Percentiles rank a stretch among this genome's conserved stretches.
These are phyloP conservation scores for Hesperophylax magnus DNA, from an alignment of 1,140 invertebrate species.

Conservation along the genomic window DNA sequence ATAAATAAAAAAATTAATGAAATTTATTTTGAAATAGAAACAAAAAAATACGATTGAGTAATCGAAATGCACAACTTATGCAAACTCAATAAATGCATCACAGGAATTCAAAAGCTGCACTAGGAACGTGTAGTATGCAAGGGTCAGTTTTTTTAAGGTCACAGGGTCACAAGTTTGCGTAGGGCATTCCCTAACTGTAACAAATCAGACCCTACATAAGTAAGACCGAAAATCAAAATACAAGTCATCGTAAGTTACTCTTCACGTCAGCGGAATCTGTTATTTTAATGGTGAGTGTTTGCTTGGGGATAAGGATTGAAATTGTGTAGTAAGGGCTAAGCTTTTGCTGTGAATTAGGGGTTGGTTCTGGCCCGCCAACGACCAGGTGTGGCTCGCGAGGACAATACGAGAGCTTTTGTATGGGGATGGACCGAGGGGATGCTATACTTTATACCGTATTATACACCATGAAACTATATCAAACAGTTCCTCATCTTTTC, in stretches of 20 bases:
- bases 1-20: too few species aligned
- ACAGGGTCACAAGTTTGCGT: conserved; percentile 52
- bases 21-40: too few species aligned
- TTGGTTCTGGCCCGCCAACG: conserved; percentile 1
- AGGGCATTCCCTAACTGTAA: conserved; percentile 42
- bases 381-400: conserved; percentile 38
- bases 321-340: neutral
- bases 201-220: conserved; percentile 39
- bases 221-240: neutral
- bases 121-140: conserved; percentile 14
- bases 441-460: conserved; percentile 19
- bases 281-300: too few species aligned
- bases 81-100: neutral
- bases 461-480: conserved; percentile 1
- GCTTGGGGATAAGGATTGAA: neutral
- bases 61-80: too few species aligned
- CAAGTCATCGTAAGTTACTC: neutral
- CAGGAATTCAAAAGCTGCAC: conserved; percentile 15
- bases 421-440: conserved; percentile 49
- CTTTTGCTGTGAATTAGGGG: neutral
- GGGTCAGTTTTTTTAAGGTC: conserved; percentile 57
- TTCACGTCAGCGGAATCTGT: neutral
- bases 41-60: too few species aligned
- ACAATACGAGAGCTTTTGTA: conserved; percentile 12
- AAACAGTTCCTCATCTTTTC: too few species aligned